Evolutionary conservation across 30 jellyfish, hydroid and myxozoan genomes (phyloP).

Genomic region (Aurelia coerulea): DNA sequence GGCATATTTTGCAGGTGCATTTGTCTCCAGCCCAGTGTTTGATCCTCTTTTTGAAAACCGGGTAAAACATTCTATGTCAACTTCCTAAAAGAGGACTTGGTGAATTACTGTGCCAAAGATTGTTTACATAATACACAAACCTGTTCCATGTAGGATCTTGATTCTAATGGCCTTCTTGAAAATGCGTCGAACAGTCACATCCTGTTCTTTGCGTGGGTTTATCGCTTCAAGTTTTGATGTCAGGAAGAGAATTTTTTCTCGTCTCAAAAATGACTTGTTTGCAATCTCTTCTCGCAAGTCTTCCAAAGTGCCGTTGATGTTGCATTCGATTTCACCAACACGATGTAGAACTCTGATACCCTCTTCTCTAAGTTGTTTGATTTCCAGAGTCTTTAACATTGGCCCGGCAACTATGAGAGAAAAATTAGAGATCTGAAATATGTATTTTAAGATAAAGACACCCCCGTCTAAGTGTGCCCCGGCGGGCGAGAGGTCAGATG

Average conservation of each 20-base stretch:
- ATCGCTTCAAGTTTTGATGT: conserved; percentile 59
- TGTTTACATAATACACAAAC: neutral
- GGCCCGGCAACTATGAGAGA: conserved; percentile 28
- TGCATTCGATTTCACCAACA: conserved; percentile 30
- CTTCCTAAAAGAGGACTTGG: no score
- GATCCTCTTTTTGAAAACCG: no score
- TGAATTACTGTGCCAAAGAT: no score
- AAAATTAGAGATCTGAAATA: no score
- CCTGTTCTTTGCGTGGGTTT: conserved; percentile 68
- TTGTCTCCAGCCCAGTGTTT: no score
- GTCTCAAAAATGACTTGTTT: conserved; percentile 34
- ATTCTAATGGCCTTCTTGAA: conserved; percentile 38
- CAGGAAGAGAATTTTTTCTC: conserved; percentile 59
- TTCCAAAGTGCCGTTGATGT: conserved; percentile 59
- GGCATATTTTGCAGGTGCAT: no score
- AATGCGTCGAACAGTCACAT: conserved; percentile 39
- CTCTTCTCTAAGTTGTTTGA: conserved; percentile 68
- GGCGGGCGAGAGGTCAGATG: no score
- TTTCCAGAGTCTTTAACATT: conserved; percentile 34
- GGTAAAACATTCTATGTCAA: no score
- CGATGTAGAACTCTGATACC: conserved; percentile 43
- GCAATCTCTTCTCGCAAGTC: conserved; percentile 45
- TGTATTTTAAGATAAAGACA: no score
- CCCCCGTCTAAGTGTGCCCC: no score
- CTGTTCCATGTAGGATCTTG: conserved; percentile 72